These are phyloP conservation scores for Physella acuta DNA, from an alignment of 1,140 invertebrate genomes.

Conservation along the genomic window DNA sequence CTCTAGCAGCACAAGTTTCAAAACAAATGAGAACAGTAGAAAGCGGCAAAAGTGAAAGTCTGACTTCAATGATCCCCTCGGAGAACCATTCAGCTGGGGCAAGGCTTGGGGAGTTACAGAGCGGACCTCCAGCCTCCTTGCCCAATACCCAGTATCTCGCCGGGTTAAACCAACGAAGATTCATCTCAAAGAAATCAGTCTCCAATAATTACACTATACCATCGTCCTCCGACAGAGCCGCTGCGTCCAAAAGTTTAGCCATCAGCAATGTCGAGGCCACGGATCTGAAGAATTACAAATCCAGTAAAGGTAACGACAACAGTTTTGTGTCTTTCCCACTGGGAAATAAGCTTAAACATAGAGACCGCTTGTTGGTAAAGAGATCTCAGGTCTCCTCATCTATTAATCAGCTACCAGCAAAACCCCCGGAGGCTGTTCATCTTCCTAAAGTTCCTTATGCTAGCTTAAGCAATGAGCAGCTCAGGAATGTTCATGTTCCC, in stretches of 20 bases:
- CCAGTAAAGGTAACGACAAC: slow-evolving; percentile 47
- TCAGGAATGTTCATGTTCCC: too few species aligned
- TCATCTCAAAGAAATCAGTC: slow-evolving; percentile 47
- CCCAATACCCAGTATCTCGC: slow-evolving; percentile 22
- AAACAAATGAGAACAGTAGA: not conserved
- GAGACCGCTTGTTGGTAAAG: slow-evolving; percentile 31
- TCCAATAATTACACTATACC: slow-evolving; percentile 47
- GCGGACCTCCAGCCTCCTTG: not conserved
- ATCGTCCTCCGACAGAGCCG: slow-evolving; percentile 3
- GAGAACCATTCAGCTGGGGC: not conserved
- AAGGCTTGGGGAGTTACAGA: not conserved
- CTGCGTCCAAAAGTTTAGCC: slow-evolving; percentile 29
- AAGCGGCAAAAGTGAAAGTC: slow-evolving; percentile 13
- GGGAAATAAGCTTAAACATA: slow-evolving; percentile 19
- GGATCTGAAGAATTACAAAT: slow-evolving; percentile 45
- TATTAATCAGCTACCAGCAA: too few species aligned
- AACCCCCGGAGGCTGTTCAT: too few species aligned
- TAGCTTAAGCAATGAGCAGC: slow-evolving; percentile 45
- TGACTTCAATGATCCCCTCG: not conserved
- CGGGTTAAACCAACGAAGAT: slow-evolving; percentile 30
- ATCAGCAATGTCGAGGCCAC: slow-evolving; percentile 50
- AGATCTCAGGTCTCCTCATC: too few species aligned
- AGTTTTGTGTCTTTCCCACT: slow-evolving; percentile 40
- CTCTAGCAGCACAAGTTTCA: not conserved
- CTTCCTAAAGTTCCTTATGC: slow-evolving; percentile 47